Evolutionary conservation across 2,797 vertebrate genomes (phyloP), one percentile per base, ranked within the genome.

Genomic region (Chromis chromis): DNA sequence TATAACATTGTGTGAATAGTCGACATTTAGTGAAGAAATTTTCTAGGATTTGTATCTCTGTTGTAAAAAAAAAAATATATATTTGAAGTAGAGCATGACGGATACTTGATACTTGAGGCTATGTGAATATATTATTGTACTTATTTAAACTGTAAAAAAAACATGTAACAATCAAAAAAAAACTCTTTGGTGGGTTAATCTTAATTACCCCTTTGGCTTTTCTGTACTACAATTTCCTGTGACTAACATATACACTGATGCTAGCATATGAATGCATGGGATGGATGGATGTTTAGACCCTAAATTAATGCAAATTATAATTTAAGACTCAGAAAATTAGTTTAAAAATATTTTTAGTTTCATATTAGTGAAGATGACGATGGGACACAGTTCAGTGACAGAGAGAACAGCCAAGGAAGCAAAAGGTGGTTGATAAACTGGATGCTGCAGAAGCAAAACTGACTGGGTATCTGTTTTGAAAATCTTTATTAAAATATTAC

Each of bases 401-500:
- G 55, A 49, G 5, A 65, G 2, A 55, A 56, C 0, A 53, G 33
- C 16, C 14, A 3, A 33, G 6, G 2, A 53, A 22, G 4, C 0
- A 39, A 61, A 58, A 31, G 2, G 63, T 36, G 10, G 12, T 69
- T 21, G 61, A n/a, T 21, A 10, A 49, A 61, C 3, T 53, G 3
- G 49, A 57, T 66, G 8, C 40, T 17, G 2, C 36, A 71, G 27
- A 54, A 67, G 49, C 57, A 70, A 70, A 65, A 54, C 40, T 53
- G 3, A 59, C 55, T 65, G 42, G 22, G 50, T 62, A 19, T 69
- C 22, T 25, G 33, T 61, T 79, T 65, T 59, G 8, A 25, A 79
- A 68, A 54, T 21, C 28, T 48, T 68, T 73, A 54, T 53, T 9
- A 76, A 78, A 61, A 56, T 16, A 60, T 85, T 25, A 54, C 25